Conservation (phyloP, 1,140 invertebrate genomes). For the Pachypsylla venusta region DNA sequence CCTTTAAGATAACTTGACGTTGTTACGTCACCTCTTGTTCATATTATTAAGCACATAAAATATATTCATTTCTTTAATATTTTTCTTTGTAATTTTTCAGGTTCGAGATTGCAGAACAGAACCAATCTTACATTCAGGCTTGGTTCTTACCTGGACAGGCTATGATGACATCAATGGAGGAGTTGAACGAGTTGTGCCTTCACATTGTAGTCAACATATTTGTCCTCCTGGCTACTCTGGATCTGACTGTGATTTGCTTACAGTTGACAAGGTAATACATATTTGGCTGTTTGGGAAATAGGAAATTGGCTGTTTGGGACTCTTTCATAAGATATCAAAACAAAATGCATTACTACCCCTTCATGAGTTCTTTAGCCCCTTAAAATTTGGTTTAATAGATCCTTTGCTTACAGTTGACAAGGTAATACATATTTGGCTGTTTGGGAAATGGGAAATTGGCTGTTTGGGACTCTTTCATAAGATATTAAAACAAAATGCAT, state of each 20-base stretch:
- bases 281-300: too few relatives aligned
- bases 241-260: constrained; percentile 63
- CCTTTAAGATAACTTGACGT: too few relatives aligned
- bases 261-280: constrained; percentile 53
- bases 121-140: constrained; percentile 69
- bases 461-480: too few relatives aligned
- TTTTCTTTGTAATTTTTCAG: constrained; percentile 18
- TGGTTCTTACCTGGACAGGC: constrained; percentile 81
- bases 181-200: constrained; percentile 83
- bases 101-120: constrained; percentile 73
- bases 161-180: constrained; percentile 77
- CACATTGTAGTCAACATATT: constrained; percentile 71
- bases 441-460: too few relatives aligned
- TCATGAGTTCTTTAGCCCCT: constrained; percentile 69
- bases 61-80: not conserved
- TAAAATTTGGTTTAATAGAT: constrained; percentile 66
- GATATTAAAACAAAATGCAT: too few relatives aligned
- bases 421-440: constrained; percentile 28
- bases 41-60: too few relatives aligned
- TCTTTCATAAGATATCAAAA: constrained; percentile 44
- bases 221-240: constrained; percentile 75
- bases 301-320: too few relatives aligned
- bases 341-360: constrained; percentile 83
- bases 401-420: constrained; percentile 72
- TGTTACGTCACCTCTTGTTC: too few relatives aligned